phyloP scores from a whole-genome alignment of 1,140 invertebrate species.

The Ips nitidus region DNA sequence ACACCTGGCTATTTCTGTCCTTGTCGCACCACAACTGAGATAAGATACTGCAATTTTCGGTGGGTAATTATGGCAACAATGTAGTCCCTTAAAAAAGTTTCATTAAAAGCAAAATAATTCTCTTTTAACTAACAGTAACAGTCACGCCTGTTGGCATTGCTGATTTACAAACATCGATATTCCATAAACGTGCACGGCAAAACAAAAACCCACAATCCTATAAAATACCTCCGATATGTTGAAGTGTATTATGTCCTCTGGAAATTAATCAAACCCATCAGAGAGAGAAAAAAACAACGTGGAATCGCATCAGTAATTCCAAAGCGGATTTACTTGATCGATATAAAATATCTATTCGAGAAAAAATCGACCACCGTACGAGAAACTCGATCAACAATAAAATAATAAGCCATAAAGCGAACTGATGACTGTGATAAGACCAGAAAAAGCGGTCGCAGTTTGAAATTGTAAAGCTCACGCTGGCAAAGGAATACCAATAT shows the following conservation, averaged over 20 bases:
- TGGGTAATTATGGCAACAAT: too few relatives aligned
- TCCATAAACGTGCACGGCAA: too few relatives aligned
- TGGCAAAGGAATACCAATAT: constrained; percentile 28
- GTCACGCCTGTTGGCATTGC: too few relatives aligned
- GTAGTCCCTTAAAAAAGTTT: too few relatives aligned
- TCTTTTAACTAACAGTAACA: too few relatives aligned
- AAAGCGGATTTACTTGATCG: constrained; percentile 23
- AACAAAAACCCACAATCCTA: constrained; percentile 5
- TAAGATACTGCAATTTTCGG: too few relatives aligned
- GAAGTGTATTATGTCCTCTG: constrained; percentile 11
- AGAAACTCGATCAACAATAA: constrained; percentile 31
- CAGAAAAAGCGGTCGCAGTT: constrained; percentile 26
- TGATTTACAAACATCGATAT: too few relatives aligned
- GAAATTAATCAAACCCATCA: constrained; percentile 15
- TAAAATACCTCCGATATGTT: constrained; percentile 28
- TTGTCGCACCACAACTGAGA: too few relatives aligned
- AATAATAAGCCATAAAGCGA: constrained; percentile 35
- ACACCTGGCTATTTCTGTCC: too few relatives aligned
- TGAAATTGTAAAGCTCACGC: constrained; percentile 36
- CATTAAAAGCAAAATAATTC: too few relatives aligned
- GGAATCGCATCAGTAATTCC: constrained; percentile 22
- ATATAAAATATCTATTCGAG: constrained; percentile 28
- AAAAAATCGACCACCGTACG: constrained; percentile 31
- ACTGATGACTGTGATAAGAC: constrained; percentile 29
- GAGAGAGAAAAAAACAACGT: too few relatives aligned